Conservation (phyloP, 2,888 invertebrate species). For the Corythucha ciliata region DNA sequence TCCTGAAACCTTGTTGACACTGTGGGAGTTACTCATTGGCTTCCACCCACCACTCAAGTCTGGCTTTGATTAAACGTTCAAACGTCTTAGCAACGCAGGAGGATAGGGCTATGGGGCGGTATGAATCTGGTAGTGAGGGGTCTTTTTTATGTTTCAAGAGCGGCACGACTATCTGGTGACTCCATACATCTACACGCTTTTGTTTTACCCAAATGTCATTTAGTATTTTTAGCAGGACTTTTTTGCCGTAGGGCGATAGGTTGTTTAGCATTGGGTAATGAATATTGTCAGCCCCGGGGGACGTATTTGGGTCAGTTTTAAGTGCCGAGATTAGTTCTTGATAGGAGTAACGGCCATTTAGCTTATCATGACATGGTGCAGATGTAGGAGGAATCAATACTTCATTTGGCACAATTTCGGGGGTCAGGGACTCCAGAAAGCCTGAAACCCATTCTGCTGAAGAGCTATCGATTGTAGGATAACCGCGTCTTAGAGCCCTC, state of each 20-base stretch:
- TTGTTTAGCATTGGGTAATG: conserved; percentile 10
- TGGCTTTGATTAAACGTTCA: conserved; percentile 26
- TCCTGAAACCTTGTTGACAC: conserved; percentile 28
- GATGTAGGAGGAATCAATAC: no score
- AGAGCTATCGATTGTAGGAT: no score
- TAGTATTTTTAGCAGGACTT: conserved; percentile 6
- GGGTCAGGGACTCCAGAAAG: no score
- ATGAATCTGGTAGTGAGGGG: conserved; percentile 15
- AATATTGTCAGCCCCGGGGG: neutral
- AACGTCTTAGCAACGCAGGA: conserved; percentile 28
- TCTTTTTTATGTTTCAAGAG: conserved; percentile 26
- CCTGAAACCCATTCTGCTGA: no score
- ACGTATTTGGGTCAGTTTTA: neutral
- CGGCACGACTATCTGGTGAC: conserved; percentile 24
- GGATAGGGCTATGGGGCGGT: conserved; percentile 29
- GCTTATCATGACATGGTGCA: no score
- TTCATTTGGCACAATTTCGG: no score
- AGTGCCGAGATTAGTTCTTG: neutral
- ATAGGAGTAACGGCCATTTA: no score
- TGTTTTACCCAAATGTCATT: conserved; percentile 18
- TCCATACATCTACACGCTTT: conserved; percentile 26
- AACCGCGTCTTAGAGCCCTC: neutral
- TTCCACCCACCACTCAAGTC: conserved; percentile 29
- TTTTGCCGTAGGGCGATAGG: neutral
- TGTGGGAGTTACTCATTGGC: conserved; percentile 14